Evolutionary conservation across 1,140 invertebrate species (phyloP).

Genomic region (Maniola jurtina): DNA sequence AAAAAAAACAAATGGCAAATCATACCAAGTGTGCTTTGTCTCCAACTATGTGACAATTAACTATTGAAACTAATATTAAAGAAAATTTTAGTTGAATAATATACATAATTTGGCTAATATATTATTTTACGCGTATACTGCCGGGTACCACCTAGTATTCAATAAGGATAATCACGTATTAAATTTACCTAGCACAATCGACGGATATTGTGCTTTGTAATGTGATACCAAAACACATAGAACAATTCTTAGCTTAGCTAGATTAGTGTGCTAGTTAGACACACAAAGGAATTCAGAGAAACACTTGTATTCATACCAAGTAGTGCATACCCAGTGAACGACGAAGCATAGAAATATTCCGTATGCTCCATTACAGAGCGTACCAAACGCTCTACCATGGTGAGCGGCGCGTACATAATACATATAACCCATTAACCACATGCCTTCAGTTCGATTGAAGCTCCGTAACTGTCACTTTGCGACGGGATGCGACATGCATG

Average conservation of each 20-base stretch:
- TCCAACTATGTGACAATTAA: slow-evolving; percentile 45
- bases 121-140: neutral
- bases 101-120: neutral
- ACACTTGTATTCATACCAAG: too few species aligned
- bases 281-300: too few species aligned
- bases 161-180: neutral
- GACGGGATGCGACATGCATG: too few species aligned
- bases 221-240: neutral
- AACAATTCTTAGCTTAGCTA: neutral
- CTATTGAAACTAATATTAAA: slow-evolving; percentile 13
- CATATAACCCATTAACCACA: too few species aligned
- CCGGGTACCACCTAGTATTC: neutral
- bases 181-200: slow-evolving; percentile 1
- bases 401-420: too few species aligned
- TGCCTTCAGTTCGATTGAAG: too few species aligned
- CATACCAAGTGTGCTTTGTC: slow-evolving; percentile 57
- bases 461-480: too few species aligned
- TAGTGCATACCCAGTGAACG: too few species aligned
- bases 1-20: neutral
- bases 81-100: neutral
- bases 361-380: too few species aligned
- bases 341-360: too few species aligned
- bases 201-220: neutral
- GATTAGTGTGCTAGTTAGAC: too few species aligned
- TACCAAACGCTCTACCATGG: too few species aligned